A percentile compares a stretch with the other conserved stretches of the same genome.
phyloP scores from a whole-genome alignment of 2,888 invertebrate species.

The Melinopterus prodromus region DNA sequence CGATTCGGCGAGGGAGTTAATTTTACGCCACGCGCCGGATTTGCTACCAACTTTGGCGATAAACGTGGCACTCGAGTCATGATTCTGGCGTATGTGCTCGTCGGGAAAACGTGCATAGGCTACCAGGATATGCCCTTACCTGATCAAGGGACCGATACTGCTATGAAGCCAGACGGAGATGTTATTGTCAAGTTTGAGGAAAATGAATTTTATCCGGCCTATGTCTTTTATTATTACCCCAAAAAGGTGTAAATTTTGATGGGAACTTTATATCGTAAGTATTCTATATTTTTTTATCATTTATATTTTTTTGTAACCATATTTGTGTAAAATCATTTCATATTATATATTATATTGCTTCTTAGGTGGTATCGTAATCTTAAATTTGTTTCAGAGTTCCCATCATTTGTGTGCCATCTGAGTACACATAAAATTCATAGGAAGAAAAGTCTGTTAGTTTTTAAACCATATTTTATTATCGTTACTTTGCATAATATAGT shows the following conservation, averaged over 20 bases:
- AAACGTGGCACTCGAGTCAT: constrained; percentile 16
- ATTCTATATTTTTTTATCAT: background rate
- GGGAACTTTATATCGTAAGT: background rate
- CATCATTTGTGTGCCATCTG: background rate
- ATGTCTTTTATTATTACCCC: constrained; percentile 23
- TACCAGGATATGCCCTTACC: constrained; percentile 41
- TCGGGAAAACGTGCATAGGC: constrained; percentile 37
- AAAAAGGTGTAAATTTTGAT: background rate
- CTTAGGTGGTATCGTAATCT: too few relatives aligned
- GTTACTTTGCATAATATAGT: too few relatives aligned
- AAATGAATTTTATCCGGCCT: constrained; percentile 47
- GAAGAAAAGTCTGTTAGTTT: background rate
- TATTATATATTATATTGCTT: too few relatives aligned
- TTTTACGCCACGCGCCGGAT: constrained; percentile 24
- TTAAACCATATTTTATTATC: background rate
- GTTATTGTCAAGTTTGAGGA: constrained; percentile 47
- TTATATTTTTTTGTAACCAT: background rate
- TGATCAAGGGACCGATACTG: constrained; percentile 42
- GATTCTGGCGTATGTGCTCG: constrained; percentile 29
- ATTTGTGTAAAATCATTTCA: too few relatives aligned
- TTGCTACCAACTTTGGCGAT: constrained; percentile 27
- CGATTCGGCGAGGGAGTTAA: constrained; percentile 29
- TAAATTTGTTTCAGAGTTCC: background rate
- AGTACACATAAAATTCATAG: background rate
- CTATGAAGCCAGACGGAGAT: constrained; percentile 40